Evolutionary conservation across 2,888 invertebrate species (phyloP).

Genomic region (Mythimna albipuncta): DNA sequence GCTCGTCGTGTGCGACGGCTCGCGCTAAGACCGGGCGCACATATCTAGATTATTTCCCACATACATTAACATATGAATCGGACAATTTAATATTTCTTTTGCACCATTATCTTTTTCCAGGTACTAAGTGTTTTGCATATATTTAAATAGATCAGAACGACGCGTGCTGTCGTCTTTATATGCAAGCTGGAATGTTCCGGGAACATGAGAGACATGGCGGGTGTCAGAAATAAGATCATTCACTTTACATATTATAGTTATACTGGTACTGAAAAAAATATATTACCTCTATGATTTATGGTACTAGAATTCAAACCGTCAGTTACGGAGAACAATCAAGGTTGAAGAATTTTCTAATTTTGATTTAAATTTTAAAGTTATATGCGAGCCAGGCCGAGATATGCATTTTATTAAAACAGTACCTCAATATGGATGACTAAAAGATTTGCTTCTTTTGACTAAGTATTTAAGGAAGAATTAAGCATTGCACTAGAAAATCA

Average conservation of each 20-base stretch:
- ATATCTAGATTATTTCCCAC: constrained; percentile 81
- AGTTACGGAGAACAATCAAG: too few relatives aligned
- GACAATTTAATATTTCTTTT: constrained; percentile 84
- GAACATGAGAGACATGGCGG: constrained; percentile 58
- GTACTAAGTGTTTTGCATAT: constrained; percentile 85
- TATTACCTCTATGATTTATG: background rate
- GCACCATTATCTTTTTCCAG: constrained; percentile 81
- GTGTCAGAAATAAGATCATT: constrained; percentile 51
- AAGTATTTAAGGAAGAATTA: too few relatives aligned
- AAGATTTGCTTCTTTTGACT: too few relatives aligned
- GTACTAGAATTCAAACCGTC: background rate
- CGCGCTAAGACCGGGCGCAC: constrained; percentile 70
- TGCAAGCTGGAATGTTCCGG: constrained; percentile 70
- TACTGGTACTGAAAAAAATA: background rate
- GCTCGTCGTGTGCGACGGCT: constrained; percentile 72
- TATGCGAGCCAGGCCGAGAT: too few relatives aligned
- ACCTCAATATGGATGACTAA: too few relatives aligned
- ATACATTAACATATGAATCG: constrained; percentile 85
- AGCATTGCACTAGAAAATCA: too few relatives aligned
- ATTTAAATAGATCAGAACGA: constrained; percentile 81
- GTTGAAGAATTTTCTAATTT: too few relatives aligned
- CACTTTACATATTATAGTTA: constrained; percentile 39
- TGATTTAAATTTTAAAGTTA: too few relatives aligned
- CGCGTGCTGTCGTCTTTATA: constrained; percentile 79
- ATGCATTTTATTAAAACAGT: too few relatives aligned